phyloP scores from a whole-genome alignment of 2,113 vertebrate species.

The Xerus inauris region DNA sequence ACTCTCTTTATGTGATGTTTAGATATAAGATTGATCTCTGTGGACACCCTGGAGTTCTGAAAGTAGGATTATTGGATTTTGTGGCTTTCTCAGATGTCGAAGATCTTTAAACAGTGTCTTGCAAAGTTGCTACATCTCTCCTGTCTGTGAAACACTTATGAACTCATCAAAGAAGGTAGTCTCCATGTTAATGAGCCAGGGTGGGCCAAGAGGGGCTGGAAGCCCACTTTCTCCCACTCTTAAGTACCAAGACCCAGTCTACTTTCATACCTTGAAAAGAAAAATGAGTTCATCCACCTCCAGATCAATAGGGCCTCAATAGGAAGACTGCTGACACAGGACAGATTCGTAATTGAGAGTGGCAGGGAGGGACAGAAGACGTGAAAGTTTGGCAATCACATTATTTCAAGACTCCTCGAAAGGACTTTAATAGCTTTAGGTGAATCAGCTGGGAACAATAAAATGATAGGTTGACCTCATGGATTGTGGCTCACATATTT shows the following conservation, averaged over 20 bases:
- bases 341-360: slow-evolving; percentile 44
- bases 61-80: slow-evolving; percentile 99
- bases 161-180: slow-evolving; percentile 95
- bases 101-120: slow-evolving; percentile 99
- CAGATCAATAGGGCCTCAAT: slow-evolving; percentile 77
- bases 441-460: neutral
- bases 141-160: slow-evolving; percentile 95
- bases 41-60: slow-evolving; percentile 97
- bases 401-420: neutral
- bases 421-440: neutral
- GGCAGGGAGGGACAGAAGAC: neutral
- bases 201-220: slow-evolving; percentile 51
- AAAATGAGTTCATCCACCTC: slow-evolving; percentile 80
- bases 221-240: slow-evolving; percentile 65
- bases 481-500: neutral
- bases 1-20: slow-evolving; percentile 98
- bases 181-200: slow-evolving; percentile 93
- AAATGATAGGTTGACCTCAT: neutral
- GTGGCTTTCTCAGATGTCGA: slow-evolving; percentile 99
- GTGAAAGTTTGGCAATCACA: slow-evolving; percentile 10
- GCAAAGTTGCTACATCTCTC: slow-evolving; percentile 97
- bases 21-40: slow-evolving; percentile 98
- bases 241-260: slow-evolving; percentile 83
- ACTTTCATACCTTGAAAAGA: slow-evolving; percentile 89
- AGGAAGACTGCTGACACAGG: slow-evolving; percentile 71